phyloP scores from a whole-genome alignment of 2,113 vertebrate genomes.

The Stomatorhinus ivindoensis region DNA sequence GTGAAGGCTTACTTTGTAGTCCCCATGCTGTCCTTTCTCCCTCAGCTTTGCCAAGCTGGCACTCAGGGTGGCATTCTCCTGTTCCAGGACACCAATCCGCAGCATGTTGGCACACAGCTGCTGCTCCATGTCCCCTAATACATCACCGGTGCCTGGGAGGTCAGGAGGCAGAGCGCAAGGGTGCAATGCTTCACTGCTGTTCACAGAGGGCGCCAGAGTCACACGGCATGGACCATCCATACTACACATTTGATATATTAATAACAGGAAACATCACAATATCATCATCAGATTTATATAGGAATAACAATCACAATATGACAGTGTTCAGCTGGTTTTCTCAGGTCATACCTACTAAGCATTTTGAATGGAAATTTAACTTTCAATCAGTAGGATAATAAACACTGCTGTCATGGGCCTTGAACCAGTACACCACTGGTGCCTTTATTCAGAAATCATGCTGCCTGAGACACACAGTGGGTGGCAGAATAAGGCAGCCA shows the following conservation, averaged over 20 bases:
- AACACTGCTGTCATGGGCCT: background rate
- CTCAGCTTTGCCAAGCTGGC: conserved; percentile 64
- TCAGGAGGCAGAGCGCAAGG: background rate
- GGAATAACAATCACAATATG: background rate
- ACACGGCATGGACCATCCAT: background rate
- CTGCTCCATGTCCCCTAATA: conserved; percentile 76
- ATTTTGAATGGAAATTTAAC: background rate
- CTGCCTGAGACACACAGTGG: background rate
- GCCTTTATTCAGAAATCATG: background rate
- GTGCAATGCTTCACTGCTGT: background rate
- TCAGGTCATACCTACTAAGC: background rate
- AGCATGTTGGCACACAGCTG: conserved; percentile 77
- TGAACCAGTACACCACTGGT: background rate
- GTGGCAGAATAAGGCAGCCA: conserved; percentile 17
- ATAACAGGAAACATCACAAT: background rate
- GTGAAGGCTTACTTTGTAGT: conserved; percentile 38
- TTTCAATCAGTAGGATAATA: background rate
- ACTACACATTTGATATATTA: background rate
- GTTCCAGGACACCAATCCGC: conserved; percentile 72
- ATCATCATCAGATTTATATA: background rate
- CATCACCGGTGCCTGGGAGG: conserved; percentile 65
- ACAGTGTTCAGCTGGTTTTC: background rate
- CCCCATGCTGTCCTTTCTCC: conserved; percentile 43
- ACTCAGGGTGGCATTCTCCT: conserved; percentile 65
- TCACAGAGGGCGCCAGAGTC: background rate